These are phyloP conservation scores for Buathra laborator DNA, from an alignment of 2,888 invertebrate genomes.

Conservation along the genomic window DNA sequence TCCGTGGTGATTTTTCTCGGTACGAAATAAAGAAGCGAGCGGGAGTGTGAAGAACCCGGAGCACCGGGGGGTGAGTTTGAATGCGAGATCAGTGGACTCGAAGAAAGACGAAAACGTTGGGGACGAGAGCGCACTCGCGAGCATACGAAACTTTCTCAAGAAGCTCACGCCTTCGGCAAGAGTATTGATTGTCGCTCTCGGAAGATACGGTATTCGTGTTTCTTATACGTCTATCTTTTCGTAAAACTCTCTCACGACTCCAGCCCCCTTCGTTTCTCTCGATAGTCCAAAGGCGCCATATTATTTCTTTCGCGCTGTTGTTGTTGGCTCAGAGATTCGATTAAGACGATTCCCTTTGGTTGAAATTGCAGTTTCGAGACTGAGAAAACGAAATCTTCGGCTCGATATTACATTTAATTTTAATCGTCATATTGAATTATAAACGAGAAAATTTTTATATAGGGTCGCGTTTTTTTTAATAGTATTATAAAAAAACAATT, in stretches of 20 bases:
- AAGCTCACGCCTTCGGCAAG: constrained; percentile 66
- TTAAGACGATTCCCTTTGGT: too few relatives aligned
- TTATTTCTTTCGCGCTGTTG: constrained; percentile 67
- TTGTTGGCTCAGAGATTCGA: background rate
- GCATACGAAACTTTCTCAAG: constrained; percentile 60
- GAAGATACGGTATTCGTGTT: constrained; percentile 61
- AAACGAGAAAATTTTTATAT: too few relatives aligned
- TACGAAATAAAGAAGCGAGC: constrained; percentile 2
- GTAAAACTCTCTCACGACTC: constrained; percentile 27
- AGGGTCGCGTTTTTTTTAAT: too few relatives aligned
- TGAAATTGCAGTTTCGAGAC: too few relatives aligned
- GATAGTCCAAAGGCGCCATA: constrained; percentile 73
- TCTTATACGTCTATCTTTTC: constrained; percentile 48
- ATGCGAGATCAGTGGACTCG: constrained; percentile 54
- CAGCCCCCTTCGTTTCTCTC: constrained; percentile 69
- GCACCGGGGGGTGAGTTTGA: background rate
- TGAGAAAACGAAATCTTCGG: too few relatives aligned
- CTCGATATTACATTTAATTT: too few relatives aligned
- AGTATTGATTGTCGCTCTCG: constrained; percentile 76
- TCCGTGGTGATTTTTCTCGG: background rate
- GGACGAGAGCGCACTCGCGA: constrained; percentile 25
- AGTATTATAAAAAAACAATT: too few relatives aligned
- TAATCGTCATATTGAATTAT: too few relatives aligned
- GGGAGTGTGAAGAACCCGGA: constrained; percentile 4
- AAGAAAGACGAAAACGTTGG: constrained; percentile 43